Evolutionary conservation across 2,888 invertebrate species (phyloP).

Genomic region (Beris morrisii): DNA sequence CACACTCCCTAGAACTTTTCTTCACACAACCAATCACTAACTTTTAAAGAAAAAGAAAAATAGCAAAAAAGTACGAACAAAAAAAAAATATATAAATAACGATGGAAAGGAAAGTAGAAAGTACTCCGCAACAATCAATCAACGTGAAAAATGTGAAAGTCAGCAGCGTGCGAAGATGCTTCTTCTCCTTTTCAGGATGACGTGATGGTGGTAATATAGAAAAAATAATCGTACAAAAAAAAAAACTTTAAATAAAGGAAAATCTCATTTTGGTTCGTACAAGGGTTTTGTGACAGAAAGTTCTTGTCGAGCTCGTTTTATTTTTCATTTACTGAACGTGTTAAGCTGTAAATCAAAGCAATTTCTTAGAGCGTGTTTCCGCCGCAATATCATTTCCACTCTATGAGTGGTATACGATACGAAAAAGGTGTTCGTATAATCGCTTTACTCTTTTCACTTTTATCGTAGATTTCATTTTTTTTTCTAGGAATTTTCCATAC

Average conservation of each 20-base stretch:
- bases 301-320: conserved; percentile 12
- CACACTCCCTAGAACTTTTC: too few relatives aligned
- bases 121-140: conserved; percentile 30
- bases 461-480: too few relatives aligned
- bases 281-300: conserved; percentile 21
- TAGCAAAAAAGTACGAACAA: too few relatives aligned
- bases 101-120: too few relatives aligned
- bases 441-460: conserved; percentile 5
- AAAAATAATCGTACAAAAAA: not conserved
- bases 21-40: too few relatives aligned
- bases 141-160: conserved; percentile 37
- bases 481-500: too few relatives aligned
- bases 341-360: conserved; percentile 36
- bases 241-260: conserved; percentile 31
- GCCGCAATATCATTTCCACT: conserved; percentile 8
- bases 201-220: not conserved
- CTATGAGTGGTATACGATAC: not conserved
- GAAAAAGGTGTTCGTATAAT: conserved; percentile 7
- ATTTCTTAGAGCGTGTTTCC: conserved; percentile 25
- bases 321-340: conserved; percentile 30
- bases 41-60: too few relatives aligned
- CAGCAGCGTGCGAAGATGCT: conserved; percentile 28
- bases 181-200: conserved; percentile 7
- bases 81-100: too few relatives aligned
- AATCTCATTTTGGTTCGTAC: conserved; percentile 18